Evolutionary conservation across 2,113 vertebrate species (phyloP).

Genomic region (Cynoglossus semilaevis): DNA sequence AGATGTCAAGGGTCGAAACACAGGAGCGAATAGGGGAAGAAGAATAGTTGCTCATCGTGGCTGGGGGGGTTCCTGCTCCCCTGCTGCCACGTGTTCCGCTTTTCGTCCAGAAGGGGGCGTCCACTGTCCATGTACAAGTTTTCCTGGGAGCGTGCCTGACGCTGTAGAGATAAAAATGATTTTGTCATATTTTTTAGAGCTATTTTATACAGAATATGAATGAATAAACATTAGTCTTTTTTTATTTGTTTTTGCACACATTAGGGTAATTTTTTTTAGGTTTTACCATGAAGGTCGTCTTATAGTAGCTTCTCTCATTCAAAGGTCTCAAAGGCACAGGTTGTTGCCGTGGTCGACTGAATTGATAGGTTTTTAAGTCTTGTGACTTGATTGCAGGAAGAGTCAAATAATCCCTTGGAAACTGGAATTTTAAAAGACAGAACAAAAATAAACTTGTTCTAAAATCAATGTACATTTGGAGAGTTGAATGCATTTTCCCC

Average conservation of each 20-base stretch:
- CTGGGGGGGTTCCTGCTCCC: conserved; percentile 25
- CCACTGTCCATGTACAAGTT: conserved; percentile 77
- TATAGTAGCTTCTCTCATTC: conserved; percentile 21
- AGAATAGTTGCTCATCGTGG: conserved; percentile 66
- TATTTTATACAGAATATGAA: not conserved
- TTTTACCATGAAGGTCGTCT: conserved; percentile 58
- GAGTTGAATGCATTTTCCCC: too few species aligned
- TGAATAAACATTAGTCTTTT: too few species aligned
- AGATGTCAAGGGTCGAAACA: conserved; percentile 80
- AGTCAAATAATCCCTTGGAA: conserved; percentile 87
- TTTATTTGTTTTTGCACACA: not conserved
- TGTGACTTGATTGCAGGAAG: conserved; percentile 84
- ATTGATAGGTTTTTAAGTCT: conserved; percentile 65
- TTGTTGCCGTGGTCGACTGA: conserved; percentile 23
- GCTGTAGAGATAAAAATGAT: conserved; percentile 63
- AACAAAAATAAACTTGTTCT: too few species aligned
- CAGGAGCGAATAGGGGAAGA: conserved; percentile 81
- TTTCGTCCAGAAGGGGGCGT: conserved; percentile 73
- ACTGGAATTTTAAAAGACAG: conserved; percentile 66
- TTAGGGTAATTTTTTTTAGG: not conserved
- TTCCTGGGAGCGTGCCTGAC: conserved; percentile 84
- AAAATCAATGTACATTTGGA: not conserved
- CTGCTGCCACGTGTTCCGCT: conserved; percentile 50
- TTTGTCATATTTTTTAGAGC: not conserved
- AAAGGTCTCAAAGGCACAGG: conserved; percentile 26